These are phyloP conservation scores for Toxotes lorentzi DNA, from an alignment of 2,797 vertebrate species.

Conservation along the genomic window DNA sequence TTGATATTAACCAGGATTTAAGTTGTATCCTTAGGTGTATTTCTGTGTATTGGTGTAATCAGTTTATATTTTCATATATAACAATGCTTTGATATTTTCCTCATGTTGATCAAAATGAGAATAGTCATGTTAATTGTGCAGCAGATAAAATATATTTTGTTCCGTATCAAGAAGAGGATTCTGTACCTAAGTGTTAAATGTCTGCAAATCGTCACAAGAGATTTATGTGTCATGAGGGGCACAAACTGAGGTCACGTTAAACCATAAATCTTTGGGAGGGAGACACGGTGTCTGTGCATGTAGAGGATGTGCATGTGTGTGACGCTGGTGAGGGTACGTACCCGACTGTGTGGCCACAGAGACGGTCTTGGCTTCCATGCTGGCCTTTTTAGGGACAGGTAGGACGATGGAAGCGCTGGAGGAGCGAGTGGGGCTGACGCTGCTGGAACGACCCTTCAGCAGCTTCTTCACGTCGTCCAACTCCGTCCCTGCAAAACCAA, in stretches of 20 bases:
- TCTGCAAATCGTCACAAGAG: neutral
- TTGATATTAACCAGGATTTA: neutral
- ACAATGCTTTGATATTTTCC: neutral
- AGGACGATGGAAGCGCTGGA: slow-evolving; percentile 87
- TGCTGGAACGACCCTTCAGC: slow-evolving; percentile 94
- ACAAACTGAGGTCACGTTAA: slow-evolving; percentile 8
- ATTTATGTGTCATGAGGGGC: slow-evolving; percentile 4
- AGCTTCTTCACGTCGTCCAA: slow-evolving; percentile 97
- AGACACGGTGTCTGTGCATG: slow-evolving; percentile 57
- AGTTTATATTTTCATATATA: neutral
- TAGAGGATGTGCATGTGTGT: slow-evolving; percentile 9
- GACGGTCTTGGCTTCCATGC: slow-evolving; percentile 89
- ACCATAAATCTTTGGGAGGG: slow-evolving; percentile 7
- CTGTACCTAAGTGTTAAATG: neutral
- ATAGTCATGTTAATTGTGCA: neutral
- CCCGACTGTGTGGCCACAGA: slow-evolving; percentile 92
- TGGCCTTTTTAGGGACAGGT: slow-evolving; percentile 93
- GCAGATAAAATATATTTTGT: neutral
- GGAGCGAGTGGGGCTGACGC: slow-evolving; percentile 94
- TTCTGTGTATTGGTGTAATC: neutral
- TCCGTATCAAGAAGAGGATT: neutral
- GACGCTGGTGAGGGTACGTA: slow-evolving; percentile 63
- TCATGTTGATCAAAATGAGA: neutral
- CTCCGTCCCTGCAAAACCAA: slow-evolving; percentile 92
- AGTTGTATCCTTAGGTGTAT: neutral